These are phyloP conservation scores for Valencia hispanica DNA, from an alignment of 2,797 vertebrate genomes.

Conservation along the genomic window DNA sequence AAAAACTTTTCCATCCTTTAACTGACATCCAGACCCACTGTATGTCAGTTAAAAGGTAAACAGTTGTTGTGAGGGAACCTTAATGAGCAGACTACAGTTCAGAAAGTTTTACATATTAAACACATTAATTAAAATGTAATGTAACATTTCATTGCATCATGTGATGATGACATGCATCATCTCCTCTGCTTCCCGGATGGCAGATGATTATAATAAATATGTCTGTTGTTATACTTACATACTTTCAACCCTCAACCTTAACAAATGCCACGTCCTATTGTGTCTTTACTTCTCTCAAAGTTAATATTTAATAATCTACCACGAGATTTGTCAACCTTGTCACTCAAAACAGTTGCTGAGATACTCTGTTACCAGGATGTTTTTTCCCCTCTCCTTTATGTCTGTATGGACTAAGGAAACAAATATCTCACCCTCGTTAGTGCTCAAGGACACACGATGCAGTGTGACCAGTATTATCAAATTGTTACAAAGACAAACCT, in stretches of 20 bases:
- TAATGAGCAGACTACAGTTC: conserved; percentile 38
- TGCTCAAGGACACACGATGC: conserved; percentile 76
- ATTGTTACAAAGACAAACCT: conserved; percentile 79
- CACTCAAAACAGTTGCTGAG: conserved; percentile 66
- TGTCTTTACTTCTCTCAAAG: conserved; percentile 54
- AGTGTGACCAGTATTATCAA: conserved; percentile 78
- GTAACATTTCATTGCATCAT: conserved; percentile 55
- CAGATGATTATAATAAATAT: conserved; percentile 54
- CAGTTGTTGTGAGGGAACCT: background rate
- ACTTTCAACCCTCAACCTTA: conserved; percentile 38
- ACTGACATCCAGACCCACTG: background rate
- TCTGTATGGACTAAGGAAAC: conserved; percentile 61
- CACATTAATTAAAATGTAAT: conserved; percentile 56
- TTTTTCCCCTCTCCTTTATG: conserved; percentile 31
- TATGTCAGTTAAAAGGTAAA: conserved; percentile 13
- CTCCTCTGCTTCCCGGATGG: conserved; percentile 34
- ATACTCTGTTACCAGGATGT: conserved; percentile 39
- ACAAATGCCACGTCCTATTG: conserved; percentile 49
- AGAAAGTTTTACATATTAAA: conserved; percentile 57
- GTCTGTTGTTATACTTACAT: conserved; percentile 44
- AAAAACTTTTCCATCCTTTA: background rate
- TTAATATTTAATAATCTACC: conserved; percentile 67
- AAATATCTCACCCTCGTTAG: conserved; percentile 70
- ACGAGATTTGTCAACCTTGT: conserved; percentile 76
- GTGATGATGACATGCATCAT: conserved; percentile 53